Percentiles rank a stretch among this genome's conserved stretches.
These are phyloP conservation scores for Euthynnus affinis DNA, from an alignment of 2,797 vertebrate species.

Conservation along the genomic window DNA sequence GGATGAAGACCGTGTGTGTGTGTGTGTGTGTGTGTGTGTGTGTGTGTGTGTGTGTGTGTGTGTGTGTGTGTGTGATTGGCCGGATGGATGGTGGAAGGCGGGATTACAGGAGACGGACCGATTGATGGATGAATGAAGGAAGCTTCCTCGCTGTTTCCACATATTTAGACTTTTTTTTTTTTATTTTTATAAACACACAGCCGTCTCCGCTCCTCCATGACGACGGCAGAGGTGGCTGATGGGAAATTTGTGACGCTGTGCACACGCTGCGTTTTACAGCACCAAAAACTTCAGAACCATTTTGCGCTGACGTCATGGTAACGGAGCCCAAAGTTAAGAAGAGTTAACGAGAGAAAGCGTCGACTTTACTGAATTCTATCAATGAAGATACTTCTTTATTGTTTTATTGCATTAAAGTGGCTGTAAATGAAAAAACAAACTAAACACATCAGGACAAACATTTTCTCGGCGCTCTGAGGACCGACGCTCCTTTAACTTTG, in stretches of 20 bases:
- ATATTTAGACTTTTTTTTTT: conserved; percentile 10
- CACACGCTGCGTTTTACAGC: neutral
- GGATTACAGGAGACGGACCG: neutral
- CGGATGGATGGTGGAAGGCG: neutral
- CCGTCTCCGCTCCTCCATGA: neutral
- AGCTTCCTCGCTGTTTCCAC: conserved; percentile 24
- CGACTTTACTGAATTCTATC: too few species aligned
- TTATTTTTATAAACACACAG: neutral
- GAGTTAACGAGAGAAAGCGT: too few species aligned
- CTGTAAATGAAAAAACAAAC: too few species aligned
- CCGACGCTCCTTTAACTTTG: too few species aligned
- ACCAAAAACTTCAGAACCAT: neutral
- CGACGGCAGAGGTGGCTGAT: conserved; percentile 28
- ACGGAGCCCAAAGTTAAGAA: too few species aligned
- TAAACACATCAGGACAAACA: too few species aligned
- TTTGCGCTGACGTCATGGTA: neutral
- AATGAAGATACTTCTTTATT: too few species aligned
- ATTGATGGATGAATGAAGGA: conserved; percentile 39
- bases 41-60: conserved; percentile 11
- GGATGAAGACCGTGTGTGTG: conserved; percentile 45
- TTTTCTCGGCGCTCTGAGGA: too few species aligned
- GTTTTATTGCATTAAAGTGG: too few species aligned
- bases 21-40: conserved; percentile 78
- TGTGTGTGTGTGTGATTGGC: conserved; percentile 50
- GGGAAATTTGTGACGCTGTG: conserved; percentile 1